A percentile compares a stretch with the other conserved stretches of the same genome.
Evolutionary conservation across 2,888 invertebrate species (phyloP).

Genomic region (Ormia ochracea): DNA sequence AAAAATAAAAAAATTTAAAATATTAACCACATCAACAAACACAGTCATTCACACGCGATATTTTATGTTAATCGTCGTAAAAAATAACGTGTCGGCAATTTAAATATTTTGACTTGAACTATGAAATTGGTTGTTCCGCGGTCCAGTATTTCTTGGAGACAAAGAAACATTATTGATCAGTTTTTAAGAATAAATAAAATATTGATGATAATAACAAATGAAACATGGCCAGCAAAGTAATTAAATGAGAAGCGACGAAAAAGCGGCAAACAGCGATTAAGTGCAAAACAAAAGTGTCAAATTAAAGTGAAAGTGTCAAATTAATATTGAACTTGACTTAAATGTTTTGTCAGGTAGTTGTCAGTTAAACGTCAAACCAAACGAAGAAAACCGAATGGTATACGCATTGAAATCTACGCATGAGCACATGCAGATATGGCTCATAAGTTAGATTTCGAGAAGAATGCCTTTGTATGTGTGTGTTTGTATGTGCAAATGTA

Average conservation of each 20-base stretch:
- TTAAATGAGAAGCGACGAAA: background rate
- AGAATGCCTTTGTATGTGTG: too few relatives aligned
- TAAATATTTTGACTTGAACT: slow-evolving; percentile 21
- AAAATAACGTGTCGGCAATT: slow-evolving; percentile 43
- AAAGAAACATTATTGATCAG: slow-evolving; percentile 17
- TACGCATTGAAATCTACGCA: too few relatives aligned
- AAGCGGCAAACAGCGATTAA: background rate
- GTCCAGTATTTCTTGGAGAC: background rate
- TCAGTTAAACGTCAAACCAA: too few relatives aligned
- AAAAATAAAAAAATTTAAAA: too few relatives aligned
- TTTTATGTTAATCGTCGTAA: slow-evolving; percentile 30
- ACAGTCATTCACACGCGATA: background rate
- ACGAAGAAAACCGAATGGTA: too few relatives aligned
- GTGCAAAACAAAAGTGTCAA: background rate
- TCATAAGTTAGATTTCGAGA: too few relatives aligned
- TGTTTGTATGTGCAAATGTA: too few relatives aligned
- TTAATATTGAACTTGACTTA: slow-evolving; percentile 57
- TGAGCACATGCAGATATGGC: too few relatives aligned
- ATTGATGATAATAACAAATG: background rate
- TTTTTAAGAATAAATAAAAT: slow-evolving; percentile 2
- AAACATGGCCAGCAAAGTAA: background rate
- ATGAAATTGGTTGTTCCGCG: background rate
- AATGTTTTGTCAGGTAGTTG: slow-evolving; percentile 8
- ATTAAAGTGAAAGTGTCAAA: slow-evolving; percentile 54
- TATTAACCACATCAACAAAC: slow-evolving; percentile 14